Base-by-base conservation (phyloP, 1,140 invertebrate species). In the Magallana angulata region DNA sequence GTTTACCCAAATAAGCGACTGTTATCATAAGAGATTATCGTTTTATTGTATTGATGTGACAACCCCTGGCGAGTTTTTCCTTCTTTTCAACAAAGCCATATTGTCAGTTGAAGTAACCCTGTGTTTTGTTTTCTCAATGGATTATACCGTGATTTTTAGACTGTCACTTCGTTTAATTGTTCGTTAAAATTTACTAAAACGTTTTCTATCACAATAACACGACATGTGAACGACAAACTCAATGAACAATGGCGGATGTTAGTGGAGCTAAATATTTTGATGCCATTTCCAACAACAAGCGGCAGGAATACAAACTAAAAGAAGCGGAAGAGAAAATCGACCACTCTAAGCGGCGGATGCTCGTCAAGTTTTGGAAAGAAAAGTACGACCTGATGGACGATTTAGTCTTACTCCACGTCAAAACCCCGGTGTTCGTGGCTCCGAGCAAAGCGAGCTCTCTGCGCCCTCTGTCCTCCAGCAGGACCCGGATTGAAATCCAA, bases 311-410 rank as follows among this genome's bases (percentile, higher is more conserved):
- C 48, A 85, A 76, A 85, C 64, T 88, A 3, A 84, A 81, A 7
- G 82, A 86, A 76, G 57, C 88, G 12, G 87, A 88, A 71, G 36
- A 76, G 6, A 83, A 81, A 85, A 88, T 90, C 7, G 87, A 90
- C 8, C 85, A 81, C 68, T 80, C 62, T 5, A 86, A 87, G n/a
- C 82, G 62, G 36, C 85, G 85, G n/a, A 85, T 60, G 36, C 71
- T 90, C 1, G 64, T 81, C 14, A 80, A 76, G 36, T 84, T 86
- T 24, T 90, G 89, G 89, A 88, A 90, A 24, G 85, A 88, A 24
- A 90, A 90, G 24, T 88, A 80, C 59, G 87, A 90, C 59, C 59
- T 90, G 8, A 59, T 90, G 57, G 85, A 90, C 60, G 89, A 90
- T 9, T 24, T 90, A 12, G 87, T 90, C 18, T 30, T 85, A 30